phyloP scores from a whole-genome alignment of 2,113 vertebrate genomes.

The Equus przewalskii region DNA sequence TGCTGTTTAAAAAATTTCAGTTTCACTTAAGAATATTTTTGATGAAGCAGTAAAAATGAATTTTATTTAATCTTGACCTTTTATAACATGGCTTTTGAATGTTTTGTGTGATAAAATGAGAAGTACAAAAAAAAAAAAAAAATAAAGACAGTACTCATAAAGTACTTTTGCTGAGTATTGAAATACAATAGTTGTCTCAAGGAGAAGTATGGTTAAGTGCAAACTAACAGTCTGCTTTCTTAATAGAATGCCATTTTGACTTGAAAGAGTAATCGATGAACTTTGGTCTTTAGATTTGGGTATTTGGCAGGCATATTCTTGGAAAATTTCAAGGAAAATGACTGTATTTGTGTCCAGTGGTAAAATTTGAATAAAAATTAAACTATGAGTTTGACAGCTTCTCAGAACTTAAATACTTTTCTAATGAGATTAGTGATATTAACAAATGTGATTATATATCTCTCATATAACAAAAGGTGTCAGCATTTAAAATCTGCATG shows the following conservation, averaged over 20 bases:
- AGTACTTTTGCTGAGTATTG: neutral
- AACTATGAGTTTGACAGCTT: slow-evolving; percentile 17
- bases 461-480: neutral
- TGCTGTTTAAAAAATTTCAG: neutral
- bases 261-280: neutral
- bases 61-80: slow-evolving; percentile 55
- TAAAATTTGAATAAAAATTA: slow-evolving; percentile 19
- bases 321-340: neutral
- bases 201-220: neutral
- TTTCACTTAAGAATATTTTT: slow-evolving; percentile 38
- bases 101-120: slow-evolving; percentile 32
- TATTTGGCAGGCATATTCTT: slow-evolving; percentile 17
- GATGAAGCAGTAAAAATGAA: slow-evolving; percentile 16
- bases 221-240: neutral
- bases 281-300: neutral
- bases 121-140: no score
- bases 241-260: neutral
- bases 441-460: neutral
- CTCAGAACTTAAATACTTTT: neutral
- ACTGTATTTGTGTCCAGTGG: neutral
- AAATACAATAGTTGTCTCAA: neutral
- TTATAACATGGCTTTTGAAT: slow-evolving; percentile 36
- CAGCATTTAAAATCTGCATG: neutral
- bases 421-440: neutral
- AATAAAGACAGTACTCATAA: neutral